Evolutionary conservation across 2,113 vertebrate species (phyloP), one percentile per base, ranked within the genome.

Genomic region (Craseonycteris thonglongyai): DNA sequence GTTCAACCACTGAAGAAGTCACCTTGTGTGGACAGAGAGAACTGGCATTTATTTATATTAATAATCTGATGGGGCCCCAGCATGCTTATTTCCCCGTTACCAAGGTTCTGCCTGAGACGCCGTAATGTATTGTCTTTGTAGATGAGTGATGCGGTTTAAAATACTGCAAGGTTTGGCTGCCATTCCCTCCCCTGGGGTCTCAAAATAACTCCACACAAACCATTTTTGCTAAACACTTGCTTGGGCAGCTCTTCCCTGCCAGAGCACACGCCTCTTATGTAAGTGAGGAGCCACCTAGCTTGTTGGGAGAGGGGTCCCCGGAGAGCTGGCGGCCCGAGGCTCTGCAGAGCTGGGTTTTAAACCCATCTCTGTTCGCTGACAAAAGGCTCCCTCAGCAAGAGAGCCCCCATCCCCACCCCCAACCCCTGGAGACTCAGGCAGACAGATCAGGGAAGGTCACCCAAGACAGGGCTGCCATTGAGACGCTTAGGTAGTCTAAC

Each of bases 151-250:
- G 88, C 5, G 7, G 96, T 97, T 97, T 97, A 79, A 92, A 98
- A 97, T 63, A 96, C 98, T 69, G 96, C 97, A 97, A 92, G 87
- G 35, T 63, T 96, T 81, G 96, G 95, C 95, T 92, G 96, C 96
- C 95, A 68, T 94, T 83, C 86, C 45, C 93, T 93, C 91, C 96
- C 94, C 96, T 21, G 88, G 97, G 91, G 96, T 93, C 96, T 97
- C 97, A 82, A 63, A 92, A 98, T 95, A 98, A 95, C 97, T 97
- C 95, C 33, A 59, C 47, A 96, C 97, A 97, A 97, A 97, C 97
- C 96, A 96, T 96, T 95, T 89, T 22, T 87, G 80, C 96, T 84
- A 42, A 97, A 94, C 72, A 96, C 85, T 86, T 91, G 88, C 71
- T 92, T 68, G 69, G 93, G 95, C 94, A 97, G 92, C 88, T 49